Base-by-base conservation (phyloP, 2,888 invertebrate species). In the Rhogogaster chlorosoma region DNA sequence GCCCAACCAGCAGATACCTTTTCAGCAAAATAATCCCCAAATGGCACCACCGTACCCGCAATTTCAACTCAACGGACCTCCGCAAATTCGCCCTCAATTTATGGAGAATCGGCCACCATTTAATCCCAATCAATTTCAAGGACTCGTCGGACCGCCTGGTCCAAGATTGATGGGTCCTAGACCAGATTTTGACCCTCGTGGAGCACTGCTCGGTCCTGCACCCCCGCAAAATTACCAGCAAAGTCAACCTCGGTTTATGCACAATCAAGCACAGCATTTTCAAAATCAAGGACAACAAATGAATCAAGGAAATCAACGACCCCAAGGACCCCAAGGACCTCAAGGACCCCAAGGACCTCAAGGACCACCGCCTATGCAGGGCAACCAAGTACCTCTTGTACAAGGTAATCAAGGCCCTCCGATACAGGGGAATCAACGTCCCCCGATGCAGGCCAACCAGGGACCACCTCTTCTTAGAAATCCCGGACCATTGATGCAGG, bases 161-260 rank as follows among this genome's bases (percentile, higher is more conserved):
- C 90, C 91, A 18, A 88, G 90, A 18, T 86, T 90, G 18, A 88
- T 89, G 85, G 87, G 86, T 42, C 90, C 90, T 42, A 86, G 90
- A 70, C 87, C 90, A 86, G 92, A 93, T 32, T 92, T 89, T 71
- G 89, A 90, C 4, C 89, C 90, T 3, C 89, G 92, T 15, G 89
- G 88, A 73, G 87, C 88, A 36, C 86, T 88, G 77, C 85, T 87
- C 6, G 85, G 87, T 38, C 85, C 86, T 18, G 57, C 86, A n/a
- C 88, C 86, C 1, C 87, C 87, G 77, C 92, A 90, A 61, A 90
- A 89, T 53, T 89, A 90, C 26, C 89, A 90, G 26, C 88, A 90
- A 0, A 90, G 88, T 86, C 87, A 84, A 10, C 86, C 86, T 36
- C 84, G 84, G 38, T 88, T 77, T 70, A 87, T 88, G 84, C 88